phyloP scores from a whole-genome alignment of 2,888 invertebrate genomes.

The Netelia melanura region DNA sequence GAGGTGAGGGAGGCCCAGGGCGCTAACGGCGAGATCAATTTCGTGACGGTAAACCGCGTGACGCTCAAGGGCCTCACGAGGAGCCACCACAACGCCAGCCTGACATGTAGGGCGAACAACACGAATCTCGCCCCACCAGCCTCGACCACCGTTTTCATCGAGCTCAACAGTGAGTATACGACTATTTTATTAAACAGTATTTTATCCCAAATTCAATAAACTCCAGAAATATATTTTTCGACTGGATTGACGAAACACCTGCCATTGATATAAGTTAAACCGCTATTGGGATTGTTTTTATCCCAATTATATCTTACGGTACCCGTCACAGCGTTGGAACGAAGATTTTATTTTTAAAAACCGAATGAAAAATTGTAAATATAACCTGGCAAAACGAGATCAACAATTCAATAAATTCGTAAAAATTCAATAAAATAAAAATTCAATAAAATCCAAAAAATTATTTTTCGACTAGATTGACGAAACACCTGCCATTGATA shows the following conservation, averaged over 20 bases:
- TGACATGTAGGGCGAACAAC: slow-evolving; percentile 95
- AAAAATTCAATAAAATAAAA: too few species aligned
- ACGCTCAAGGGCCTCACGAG: slow-evolving; percentile 93
- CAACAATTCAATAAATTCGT: too few species aligned
- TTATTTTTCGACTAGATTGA: neutral
- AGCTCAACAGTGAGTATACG: slow-evolving; percentile 92
- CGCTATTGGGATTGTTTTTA: too few species aligned
- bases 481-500: neutral
- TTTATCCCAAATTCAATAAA: neutral
- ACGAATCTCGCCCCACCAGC: slow-evolving; percentile 93
- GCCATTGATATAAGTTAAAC: too few species aligned
- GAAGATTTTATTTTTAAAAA: too few species aligned
- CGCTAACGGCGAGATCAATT: slow-evolving; percentile 85
- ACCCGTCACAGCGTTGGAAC: too few species aligned
- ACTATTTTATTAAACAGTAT: neutral
- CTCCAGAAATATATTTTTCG: too few species aligned
- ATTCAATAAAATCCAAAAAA: neutral
- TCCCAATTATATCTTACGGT: too few species aligned
- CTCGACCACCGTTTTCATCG: slow-evolving; percentile 92
- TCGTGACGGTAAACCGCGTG: slow-evolving; percentile 92
- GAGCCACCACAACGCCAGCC: slow-evolving; percentile 93
- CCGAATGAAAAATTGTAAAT: too few species aligned
- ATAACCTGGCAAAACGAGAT: too few species aligned
- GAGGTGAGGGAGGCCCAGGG: slow-evolving; percentile 87
- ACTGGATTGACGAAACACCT: neutral